Conservation (phyloP, 2,888 invertebrate species). For the Dasypolia templi region DNA sequence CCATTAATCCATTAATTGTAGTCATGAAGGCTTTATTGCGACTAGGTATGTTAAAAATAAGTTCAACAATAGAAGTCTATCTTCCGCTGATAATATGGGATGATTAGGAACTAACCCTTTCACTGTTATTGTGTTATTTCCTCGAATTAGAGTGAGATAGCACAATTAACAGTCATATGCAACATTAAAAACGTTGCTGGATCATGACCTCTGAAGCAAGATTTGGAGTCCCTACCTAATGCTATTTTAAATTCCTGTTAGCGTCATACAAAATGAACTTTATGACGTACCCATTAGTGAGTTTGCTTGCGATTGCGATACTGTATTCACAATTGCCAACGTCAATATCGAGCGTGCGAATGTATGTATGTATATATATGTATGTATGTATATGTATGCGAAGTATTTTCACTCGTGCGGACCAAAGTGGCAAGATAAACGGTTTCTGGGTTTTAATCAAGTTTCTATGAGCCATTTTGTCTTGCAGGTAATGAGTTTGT, state of each 20-base stretch:
- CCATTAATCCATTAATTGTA: not conserved
- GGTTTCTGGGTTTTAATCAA: slow-evolving; percentile 42
- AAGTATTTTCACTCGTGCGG: slow-evolving; percentile 58
- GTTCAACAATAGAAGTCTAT: slow-evolving; percentile 13
- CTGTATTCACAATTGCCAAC: slow-evolving; percentile 31
- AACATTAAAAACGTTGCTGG: slow-evolving; percentile 5
- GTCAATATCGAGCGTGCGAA: slow-evolving; percentile 44
- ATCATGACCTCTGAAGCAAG: not conserved
- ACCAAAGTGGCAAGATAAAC: slow-evolving; percentile 54
- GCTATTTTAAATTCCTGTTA: slow-evolving; percentile 18
- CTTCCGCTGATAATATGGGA: slow-evolving; percentile 20
- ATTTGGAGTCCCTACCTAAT: slow-evolving; percentile 9
- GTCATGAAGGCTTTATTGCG: not conserved
- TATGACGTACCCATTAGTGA: slow-evolving; percentile 19
- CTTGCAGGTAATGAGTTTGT: not conserved
- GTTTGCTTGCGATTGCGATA: slow-evolving; percentile 22
- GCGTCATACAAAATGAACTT: slow-evolving; percentile 23
- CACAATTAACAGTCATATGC: not conserved
- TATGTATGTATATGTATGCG: too few relatives aligned
- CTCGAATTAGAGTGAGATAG: slow-evolving; percentile 30
- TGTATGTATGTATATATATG: too few relatives aligned
- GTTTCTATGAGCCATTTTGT: slow-evolving; percentile 25
- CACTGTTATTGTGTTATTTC: slow-evolving; percentile 3
- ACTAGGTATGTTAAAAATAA: not conserved
- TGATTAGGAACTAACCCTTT: slow-evolving; percentile 36